Evolutionary conservation across 2,888 invertebrate genomes (phyloP), one percentile per base, ranked within the genome.

Genomic region (Helobdella robusta): DNA sequence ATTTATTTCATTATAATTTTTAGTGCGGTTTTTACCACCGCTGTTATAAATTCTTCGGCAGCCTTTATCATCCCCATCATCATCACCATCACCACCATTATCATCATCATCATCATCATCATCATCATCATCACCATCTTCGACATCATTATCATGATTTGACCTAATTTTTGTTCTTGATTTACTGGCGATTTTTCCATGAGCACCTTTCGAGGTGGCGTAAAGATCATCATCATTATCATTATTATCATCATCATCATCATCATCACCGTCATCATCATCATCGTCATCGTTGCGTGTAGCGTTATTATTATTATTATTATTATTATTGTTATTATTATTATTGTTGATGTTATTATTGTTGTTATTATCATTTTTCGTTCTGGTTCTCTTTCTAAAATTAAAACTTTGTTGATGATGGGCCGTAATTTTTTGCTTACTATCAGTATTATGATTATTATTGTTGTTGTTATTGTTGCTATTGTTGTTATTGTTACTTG

Each of bases 201-300:
- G 48, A 1, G 1, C 11, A n/a, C n/a, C n/a, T n/a, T n/a, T n/a
- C n/a, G n/a, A n/a, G n/a, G n/a, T n/a, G n/a, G n/a, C n/a, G n/a
- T n/a, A n/a, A n/a, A n/a, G n/a, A n/a, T n/a, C n/a, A n/a, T n/a
- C n/a, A 40, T n/a, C n/a, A 40, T n/a, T n/a, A 40, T n/a, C n/a
- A 40, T n/a, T n/a, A 40, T n/a, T 40, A 40, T n/a, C 44, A 40
- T n/a, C n/a, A 40, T n/a, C 44, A 40, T n/a, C n/a, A 40, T n/a
- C 44, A 40, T n/a, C n/a, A 40, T n/a, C 44, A 40, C 44, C n/a
- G n/a, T n/a, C 44, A 40, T n/a, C n/a, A 40, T n/a, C 44, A 40
- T n/a, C n/a, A 40, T n/a, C 44, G n/a, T n/a, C n/a, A 40, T n/a
- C 44, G n/a, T n/a, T 40, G n/a, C 44, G 11, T 15, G 11, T 40